Conservation (phyloP, 1,140 invertebrate genomes). For the Patella vulgata region DNA sequence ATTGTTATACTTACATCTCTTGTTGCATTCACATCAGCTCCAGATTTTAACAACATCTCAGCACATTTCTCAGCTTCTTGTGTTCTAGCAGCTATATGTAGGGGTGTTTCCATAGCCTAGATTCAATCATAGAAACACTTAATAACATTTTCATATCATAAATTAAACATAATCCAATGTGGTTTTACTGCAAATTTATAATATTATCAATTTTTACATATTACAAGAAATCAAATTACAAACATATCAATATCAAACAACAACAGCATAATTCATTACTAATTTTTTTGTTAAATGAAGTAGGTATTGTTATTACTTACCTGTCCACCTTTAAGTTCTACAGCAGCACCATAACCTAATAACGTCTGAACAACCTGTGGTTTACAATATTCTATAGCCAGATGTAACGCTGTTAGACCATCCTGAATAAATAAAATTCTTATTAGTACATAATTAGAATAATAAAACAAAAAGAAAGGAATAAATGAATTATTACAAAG, state of each 20-base stretch:
- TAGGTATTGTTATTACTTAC: no score
- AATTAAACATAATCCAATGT: neutral
- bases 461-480: neutral
- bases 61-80: constrained; percentile 95
- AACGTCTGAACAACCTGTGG: constrained; percentile 96
- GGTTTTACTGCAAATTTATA: neutral
- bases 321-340: constrained; percentile 86
- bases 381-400: constrained; percentile 96
- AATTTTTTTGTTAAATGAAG: no score
- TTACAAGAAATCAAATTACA: no score
- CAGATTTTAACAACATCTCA: constrained; percentile 96
- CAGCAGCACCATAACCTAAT: constrained; percentile 94
- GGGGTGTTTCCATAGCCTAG: constrained; percentile 82
- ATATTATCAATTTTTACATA: neutral
- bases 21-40: constrained; percentile 88
- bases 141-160: neutral
- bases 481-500: no score
- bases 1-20: constrained; percentile 62
- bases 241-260: no score
- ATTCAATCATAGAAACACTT: no score
- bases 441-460: no score
- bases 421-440: no score
- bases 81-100: constrained; percentile 94
- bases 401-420: constrained; percentile 97
- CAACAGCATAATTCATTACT: no score